Evolutionary conservation across 2,888 invertebrate species (phyloP), one percentile per base, ranked within the genome.

Genomic region (Erebia ligea): DNA sequence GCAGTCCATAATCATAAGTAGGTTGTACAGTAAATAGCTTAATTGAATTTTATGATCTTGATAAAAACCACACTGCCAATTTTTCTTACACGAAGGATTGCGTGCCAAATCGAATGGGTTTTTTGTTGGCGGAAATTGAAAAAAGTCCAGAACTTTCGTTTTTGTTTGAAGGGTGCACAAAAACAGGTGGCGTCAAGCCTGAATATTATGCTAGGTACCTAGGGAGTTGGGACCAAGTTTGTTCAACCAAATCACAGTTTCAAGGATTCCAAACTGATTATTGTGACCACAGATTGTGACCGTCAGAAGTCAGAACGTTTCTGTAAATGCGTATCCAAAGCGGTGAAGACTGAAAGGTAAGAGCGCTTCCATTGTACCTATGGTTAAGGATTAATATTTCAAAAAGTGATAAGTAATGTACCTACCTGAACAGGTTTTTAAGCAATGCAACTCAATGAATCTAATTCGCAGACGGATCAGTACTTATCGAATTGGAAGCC

Each of bases 401-500:
- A 2, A 34, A n/a, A 34, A n/a, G 50, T 50, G 52, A 52, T 52
- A n/a, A n/a, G n/a, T n/a, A 8, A 52, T 52, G 52, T 56, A 34
- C 34, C 34, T 56, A 34, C 34, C 34, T 34, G 9, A 56, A 13
- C 59, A 17, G 40, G 45, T 62, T 48, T 62, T 48, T 25, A 62
- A 63, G 61, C 45, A 19, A 40, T 61, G n/a, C 45, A n/a, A 52
- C 50, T 10, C 17, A 19, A 63, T 50, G 34, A 63, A 34, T 52
- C 63, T 19, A 62, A 15, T 48, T 21, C 52, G 52, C 17, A 52
- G 17, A 64, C 52, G 52, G 61, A 62, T 62, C 45, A 64, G 34
- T 66, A n/a, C n/a, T n/a, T n/a, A 56, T 54, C 58, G 25, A 64
- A 64, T 54, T 19, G 42, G 67, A 71, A 71, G 71, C 58, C 63